These are phyloP conservation scores for Lytechinus pictus DNA, from an alignment of 35 echinoderm and acorn worm species.

Conservation along the genomic window DNA sequence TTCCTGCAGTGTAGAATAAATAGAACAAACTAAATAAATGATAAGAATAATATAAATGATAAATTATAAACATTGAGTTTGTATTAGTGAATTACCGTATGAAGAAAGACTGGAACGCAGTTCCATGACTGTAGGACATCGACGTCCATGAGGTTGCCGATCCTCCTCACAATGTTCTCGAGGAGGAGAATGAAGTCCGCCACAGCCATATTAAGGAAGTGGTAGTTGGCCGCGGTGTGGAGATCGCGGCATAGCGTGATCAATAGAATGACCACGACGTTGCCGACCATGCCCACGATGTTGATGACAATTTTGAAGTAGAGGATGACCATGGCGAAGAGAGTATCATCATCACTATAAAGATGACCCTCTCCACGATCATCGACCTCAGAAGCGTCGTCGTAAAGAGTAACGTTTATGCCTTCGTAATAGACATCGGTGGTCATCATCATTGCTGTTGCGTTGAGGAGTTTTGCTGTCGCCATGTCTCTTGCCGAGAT, in stretches of 20 bases:
- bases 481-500: background rate
- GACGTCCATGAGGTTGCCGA: background rate
- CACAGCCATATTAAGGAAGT: conserved; percentile 39
- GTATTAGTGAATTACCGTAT: background rate
- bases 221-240: conserved; percentile 22
- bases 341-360: background rate
- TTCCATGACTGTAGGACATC: background rate
- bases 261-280: conserved; percentile 16
- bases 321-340: background rate
- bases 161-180: background rate
- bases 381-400: background rate
- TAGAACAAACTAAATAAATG: too few species aligned
- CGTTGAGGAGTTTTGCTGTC: background rate
- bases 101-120: conserved; percentile 6
- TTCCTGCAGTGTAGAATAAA: too few species aligned
- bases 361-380: background rate
- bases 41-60: too few species aligned
- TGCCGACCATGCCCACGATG: background rate
- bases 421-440: background rate
- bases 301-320: background rate
- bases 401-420: background rate
- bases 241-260: conserved; percentile 14
- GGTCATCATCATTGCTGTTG: background rate
- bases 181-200: conserved; percentile 36
- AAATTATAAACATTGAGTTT: too few species aligned